These are phyloP conservation scores for Clarias magur DNA, from an alignment of 2,113 vertebrate genomes.

Conservation along the genomic window DNA sequence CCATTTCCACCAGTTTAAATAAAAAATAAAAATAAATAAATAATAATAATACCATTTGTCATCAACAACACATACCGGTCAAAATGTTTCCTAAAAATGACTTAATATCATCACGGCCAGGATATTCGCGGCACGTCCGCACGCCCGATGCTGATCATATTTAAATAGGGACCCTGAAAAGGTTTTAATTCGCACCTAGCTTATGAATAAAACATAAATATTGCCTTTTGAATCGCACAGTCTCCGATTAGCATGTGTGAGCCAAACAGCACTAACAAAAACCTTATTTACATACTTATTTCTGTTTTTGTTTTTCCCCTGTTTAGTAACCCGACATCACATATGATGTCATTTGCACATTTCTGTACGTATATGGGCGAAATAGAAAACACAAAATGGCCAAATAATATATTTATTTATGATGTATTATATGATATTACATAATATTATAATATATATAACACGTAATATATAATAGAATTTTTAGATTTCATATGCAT, in stretches of 20 bases:
- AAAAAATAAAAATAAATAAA: too few relatives aligned
- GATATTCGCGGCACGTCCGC: background rate
- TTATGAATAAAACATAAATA: slow-evolving; percentile 6
- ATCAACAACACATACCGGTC: background rate
- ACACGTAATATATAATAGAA: too few relatives aligned
- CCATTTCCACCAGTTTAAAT: background rate
- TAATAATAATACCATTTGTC: background rate
- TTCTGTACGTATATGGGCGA: too few relatives aligned
- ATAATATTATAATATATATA: too few relatives aligned
- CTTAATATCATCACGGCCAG: background rate
- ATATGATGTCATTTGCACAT: background rate
- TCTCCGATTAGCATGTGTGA: background rate
- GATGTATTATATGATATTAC: too few relatives aligned
- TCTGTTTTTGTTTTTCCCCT: background rate
- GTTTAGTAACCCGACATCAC: background rate
- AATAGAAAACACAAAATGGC: too few relatives aligned
- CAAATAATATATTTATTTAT: too few relatives aligned
- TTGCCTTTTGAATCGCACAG: background rate
- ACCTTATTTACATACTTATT: background rate
- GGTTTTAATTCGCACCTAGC: slow-evolving; percentile 19
- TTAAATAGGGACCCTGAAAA: background rate
- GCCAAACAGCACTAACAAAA: background rate
- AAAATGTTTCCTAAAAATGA: background rate
- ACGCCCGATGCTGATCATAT: background rate
- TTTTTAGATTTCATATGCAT: too few relatives aligned